Conservation (phyloP, 2,888 invertebrate genomes). For the Polymixis lichenea region DNA sequence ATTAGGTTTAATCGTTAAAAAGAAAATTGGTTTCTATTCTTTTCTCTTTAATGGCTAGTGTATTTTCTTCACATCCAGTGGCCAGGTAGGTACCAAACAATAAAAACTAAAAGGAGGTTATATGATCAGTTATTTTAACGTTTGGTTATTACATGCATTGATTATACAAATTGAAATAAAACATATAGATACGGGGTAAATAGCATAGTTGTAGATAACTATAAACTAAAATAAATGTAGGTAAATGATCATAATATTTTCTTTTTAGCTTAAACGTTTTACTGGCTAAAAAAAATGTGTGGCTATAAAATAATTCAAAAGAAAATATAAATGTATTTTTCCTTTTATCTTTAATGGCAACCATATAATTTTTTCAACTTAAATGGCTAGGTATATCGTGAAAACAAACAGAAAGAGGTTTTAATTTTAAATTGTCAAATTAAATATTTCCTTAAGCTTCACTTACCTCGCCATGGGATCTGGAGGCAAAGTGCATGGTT, state of each 20-base stretch:
- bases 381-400: neutral
- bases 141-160: neutral
- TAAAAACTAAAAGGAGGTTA: conserved; percentile 9
- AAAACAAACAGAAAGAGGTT: neutral
- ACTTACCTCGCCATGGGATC: no score
- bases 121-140: neutral
- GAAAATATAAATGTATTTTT: neutral
- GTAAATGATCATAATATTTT: neutral
- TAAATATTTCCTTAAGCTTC: neutral
- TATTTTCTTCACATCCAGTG: neutral
- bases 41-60: neutral
- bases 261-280: neutral
- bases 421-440: neutral
- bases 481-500: no score
- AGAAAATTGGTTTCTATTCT: neutral
- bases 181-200: neutral
- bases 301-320: conserved; percentile 8
- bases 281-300: neutral
- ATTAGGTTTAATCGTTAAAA: neutral
- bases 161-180: neutral
- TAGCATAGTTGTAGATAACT: no score
- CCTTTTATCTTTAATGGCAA: neutral
- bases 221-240: neutral
- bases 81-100: neutral
- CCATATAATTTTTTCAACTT: neutral